Evolutionary conservation across 1,140 invertebrate species (phyloP).

Genomic region (Drosophila pruinosa): DNA sequence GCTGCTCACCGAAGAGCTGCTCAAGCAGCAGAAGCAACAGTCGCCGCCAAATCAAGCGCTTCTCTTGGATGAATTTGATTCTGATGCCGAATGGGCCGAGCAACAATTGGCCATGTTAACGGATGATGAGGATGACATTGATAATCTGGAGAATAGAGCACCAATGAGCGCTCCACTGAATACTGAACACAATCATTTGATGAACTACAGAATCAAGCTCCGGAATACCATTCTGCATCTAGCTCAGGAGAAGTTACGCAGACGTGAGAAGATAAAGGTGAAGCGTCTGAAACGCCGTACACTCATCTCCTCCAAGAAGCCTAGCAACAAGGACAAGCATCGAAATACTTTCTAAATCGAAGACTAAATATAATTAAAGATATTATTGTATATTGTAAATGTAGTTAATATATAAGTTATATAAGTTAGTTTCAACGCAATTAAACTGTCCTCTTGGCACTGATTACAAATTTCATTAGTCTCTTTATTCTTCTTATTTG

Average conservation of each 20-base stretch:
- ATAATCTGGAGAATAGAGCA: constrained; percentile 40
- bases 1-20: constrained; percentile 64
- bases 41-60: neutral
- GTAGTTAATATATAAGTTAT: neutral
- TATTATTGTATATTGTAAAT: neutral
- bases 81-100: constrained; percentile 40
- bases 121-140: constrained; percentile 47
- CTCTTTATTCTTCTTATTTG: too few relatives aligned
- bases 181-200: constrained; percentile 33
- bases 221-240: constrained; percentile 52
- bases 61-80: neutral
- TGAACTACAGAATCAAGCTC: constrained; percentile 46
- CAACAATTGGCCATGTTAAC: constrained; percentile 25
- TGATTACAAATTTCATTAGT: neutral
- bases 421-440: constrained; percentile 21
- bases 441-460: constrained; percentile 29
- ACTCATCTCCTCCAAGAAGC: constrained; percentile 67
- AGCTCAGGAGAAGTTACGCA: constrained; percentile 58
- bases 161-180: constrained; percentile 6
- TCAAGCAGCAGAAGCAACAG: constrained; percentile 41
- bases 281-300: constrained; percentile 66
- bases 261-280: constrained; percentile 51
- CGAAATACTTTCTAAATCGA: neutral
- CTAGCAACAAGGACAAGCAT: constrained; percentile 63
- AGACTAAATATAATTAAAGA: neutral